Evolutionary conservation across 2,113 vertebrate species (phyloP).

Genomic region (human): DNA sequence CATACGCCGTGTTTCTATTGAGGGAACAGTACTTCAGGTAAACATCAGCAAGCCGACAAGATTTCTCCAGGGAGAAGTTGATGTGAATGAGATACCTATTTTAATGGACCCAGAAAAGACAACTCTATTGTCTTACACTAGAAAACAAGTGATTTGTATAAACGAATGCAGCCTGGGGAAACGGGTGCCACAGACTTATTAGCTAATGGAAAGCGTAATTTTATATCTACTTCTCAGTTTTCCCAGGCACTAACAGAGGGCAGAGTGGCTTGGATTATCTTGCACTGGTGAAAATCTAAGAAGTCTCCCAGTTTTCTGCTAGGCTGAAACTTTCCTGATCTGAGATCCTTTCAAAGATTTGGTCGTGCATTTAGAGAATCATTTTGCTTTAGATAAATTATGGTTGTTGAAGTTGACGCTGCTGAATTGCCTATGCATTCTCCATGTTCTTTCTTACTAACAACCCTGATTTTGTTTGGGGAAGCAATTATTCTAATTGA

Average conservation of each 20-base stretch:
- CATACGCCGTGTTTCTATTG: accelerated
- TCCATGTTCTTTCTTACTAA: background rate
- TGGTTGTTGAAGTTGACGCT: background rate
- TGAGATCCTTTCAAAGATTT: background rate
- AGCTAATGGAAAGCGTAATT: accelerated
- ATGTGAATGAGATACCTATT: background rate
- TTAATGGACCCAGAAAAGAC: constrained; percentile 12
- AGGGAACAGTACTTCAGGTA: background rate
- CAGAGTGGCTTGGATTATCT: too few relatives aligned
- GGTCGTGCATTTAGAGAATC: background rate
- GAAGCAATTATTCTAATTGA: background rate
- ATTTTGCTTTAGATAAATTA: background rate
- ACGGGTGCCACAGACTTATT: background rate
- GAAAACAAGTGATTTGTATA: background rate
- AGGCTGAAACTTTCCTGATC: background rate
- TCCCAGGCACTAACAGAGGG: background rate
- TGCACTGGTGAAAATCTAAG: background rate
- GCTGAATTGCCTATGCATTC: accelerated
- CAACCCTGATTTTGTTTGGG: background rate
- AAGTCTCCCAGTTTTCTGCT: background rate
- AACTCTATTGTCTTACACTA: background rate
- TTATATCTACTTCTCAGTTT: accelerated
- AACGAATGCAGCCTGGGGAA: background rate
- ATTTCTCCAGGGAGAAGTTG: background rate
- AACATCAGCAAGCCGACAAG: background rate